These are phyloP conservation scores for Lissocephala sabroskyi DNA, from an alignment of 2,888 invertebrate species.

Conservation along the genomic window DNA sequence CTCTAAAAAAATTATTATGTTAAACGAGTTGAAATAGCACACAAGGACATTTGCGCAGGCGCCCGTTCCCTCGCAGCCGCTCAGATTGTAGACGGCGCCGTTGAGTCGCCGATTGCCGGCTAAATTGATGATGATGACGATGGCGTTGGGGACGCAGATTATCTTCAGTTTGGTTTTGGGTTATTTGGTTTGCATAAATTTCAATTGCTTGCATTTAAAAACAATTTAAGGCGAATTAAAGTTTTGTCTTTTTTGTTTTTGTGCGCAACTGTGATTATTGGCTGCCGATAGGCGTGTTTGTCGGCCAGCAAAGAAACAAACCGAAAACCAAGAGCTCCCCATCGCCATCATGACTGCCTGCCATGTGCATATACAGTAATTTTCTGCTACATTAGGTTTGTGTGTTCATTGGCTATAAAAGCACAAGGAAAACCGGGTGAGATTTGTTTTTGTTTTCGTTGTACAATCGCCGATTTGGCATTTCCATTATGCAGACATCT, in stretches of 20 bases:
- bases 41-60: constrained; percentile 59
- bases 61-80: constrained; percentile 15
- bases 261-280: constrained; percentile 46
- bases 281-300: constrained; percentile 48
- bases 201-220: constrained; percentile 65
- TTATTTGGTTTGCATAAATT: constrained; percentile 53
- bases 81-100: constrained; percentile 48
- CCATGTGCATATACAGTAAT: constrained; percentile 64
- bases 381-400: constrained; percentile 58
- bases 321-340: neutral
- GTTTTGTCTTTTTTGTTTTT: constrained; percentile 19
- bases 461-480: neutral
- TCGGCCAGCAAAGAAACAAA: neutral
- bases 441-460: neutral
- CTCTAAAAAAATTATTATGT: constrained; percentile 61
- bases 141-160: constrained; percentile 29
- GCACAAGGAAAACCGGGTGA: neutral
- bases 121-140: constrained; percentile 59
- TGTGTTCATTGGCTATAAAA: constrained; percentile 16
- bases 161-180: constrained; percentile 32
- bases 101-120: constrained; percentile 37
- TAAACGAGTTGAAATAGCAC: constrained; percentile 58
- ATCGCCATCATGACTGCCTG: constrained; percentile 24
- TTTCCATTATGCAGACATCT: neutral
- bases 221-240: constrained; percentile 63